Conservation (phyloP, 2,113 vertebrate species). For the Serilophus lunatus region DNA sequence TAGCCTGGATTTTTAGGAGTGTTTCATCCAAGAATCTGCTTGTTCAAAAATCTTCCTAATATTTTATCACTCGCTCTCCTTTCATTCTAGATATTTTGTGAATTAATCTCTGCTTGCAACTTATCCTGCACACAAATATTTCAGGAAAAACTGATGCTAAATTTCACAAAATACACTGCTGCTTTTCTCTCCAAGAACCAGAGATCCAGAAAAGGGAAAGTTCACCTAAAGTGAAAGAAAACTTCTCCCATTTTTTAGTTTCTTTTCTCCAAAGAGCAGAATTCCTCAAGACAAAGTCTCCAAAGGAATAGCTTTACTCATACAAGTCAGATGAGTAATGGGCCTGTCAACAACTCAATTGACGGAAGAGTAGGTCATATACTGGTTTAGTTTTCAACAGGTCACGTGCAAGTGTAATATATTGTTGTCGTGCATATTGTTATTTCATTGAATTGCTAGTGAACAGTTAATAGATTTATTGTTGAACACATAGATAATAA, state of each 20-base stretch:
- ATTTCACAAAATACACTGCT: neutral
- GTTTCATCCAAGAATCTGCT: neutral
- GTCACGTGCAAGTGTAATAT: neutral
- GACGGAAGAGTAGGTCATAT: neutral
- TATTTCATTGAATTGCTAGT: neutral
- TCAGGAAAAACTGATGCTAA: neutral
- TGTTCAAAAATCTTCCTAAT: neutral
- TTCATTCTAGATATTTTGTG: neutral
- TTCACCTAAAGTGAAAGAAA: neutral
- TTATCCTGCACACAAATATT: neutral
- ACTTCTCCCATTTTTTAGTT: neutral
- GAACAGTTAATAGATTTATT: neutral
- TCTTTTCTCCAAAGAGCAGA: neutral
- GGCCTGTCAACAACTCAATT: neutral
- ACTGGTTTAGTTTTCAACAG: neutral
- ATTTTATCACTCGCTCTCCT: neutral
- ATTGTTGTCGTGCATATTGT: neutral
- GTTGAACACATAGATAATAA: neutral
- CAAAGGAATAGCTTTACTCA: neutral
- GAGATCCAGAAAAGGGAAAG: neutral
- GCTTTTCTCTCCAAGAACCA: neutral
- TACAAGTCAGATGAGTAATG: neutral
- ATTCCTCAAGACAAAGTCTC: neutral
- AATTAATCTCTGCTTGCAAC: neutral
- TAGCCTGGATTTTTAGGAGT: neutral